Evolutionary conservation across 2,113 vertebrate genomes (phyloP).

Genomic region (Pollimyrus isidori): DNA sequence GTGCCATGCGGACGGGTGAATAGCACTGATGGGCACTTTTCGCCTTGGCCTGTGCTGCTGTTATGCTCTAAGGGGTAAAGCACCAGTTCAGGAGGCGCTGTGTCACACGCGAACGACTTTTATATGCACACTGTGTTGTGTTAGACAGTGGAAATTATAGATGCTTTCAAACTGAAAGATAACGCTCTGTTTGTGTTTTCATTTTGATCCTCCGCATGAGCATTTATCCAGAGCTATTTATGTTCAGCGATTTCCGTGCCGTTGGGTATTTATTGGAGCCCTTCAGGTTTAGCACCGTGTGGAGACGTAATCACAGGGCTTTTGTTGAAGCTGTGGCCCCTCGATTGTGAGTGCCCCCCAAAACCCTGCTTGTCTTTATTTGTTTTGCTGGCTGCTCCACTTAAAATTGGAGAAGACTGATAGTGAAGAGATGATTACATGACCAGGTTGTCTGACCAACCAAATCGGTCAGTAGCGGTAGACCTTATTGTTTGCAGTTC

Average conservation of each 20-base stretch:
- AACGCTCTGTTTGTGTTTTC: neutral
- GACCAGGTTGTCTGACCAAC: neutral
- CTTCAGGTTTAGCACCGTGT: neutral
- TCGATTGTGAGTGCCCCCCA: neutral
- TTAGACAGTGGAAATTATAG: neutral
- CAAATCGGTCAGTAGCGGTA: neutral
- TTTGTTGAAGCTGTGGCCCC: neutral
- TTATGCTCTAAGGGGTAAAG: neutral
- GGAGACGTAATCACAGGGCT: neutral
- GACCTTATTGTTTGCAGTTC: neutral
- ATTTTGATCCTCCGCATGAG: neutral
- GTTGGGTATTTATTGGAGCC: neutral
- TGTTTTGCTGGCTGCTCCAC: neutral
- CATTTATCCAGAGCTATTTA: neutral
- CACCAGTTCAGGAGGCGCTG: neutral
- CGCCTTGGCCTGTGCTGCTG: neutral
- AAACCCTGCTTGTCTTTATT: neutral
- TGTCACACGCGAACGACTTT: neutral
- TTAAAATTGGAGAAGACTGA: neutral
- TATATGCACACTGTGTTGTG: neutral
- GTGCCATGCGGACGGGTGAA: neutral
- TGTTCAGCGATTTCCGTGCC: neutral
- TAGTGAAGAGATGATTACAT: neutral
- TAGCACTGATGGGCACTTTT: constrained; percentile 2
- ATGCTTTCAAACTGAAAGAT: neutral